phyloP scores from a whole-genome alignment of 35 echinoderm and acorn worm genomes.

The Amphiura filiformis region DNA sequence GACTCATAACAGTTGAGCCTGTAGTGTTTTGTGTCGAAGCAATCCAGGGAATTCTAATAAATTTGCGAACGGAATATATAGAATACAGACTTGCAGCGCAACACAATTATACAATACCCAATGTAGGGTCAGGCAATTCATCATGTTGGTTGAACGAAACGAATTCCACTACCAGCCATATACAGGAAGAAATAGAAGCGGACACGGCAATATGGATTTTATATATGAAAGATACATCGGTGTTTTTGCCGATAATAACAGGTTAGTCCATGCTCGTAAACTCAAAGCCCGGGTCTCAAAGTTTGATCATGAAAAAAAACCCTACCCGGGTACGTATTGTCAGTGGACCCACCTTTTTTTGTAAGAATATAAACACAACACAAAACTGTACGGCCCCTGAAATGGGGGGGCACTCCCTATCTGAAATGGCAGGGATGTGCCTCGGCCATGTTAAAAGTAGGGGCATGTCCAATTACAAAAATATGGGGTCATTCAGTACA shows the following conservation, averaged over 20 bases:
- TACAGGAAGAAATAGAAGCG: constrained; percentile 24
- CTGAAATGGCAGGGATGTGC: too few species aligned
- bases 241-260: constrained; percentile 23
- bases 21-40: constrained; percentile 19
- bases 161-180: constrained; percentile 16
- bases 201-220: constrained; percentile 57
- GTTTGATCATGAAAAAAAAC: too few species aligned
- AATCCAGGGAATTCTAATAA: constrained; percentile 31
- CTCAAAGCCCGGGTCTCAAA: too few species aligned
- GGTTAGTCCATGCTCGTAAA: too few species aligned
- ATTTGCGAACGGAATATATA: constrained; percentile 31
- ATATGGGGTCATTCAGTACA: too few species aligned
- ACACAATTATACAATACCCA: constrained; percentile 34
- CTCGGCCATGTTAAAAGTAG: too few species aligned
- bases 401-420: too few species aligned
- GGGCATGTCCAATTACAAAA: too few species aligned
- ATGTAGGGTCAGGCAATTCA: neutral
- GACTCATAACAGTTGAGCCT: constrained; percentile 47
- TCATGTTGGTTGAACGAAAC: neutral
- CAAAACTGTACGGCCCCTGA: too few species aligned
- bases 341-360: too few species aligned
- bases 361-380: too few species aligned
- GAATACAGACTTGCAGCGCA: constrained; percentile 19
- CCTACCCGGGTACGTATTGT: too few species aligned
- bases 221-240: constrained; percentile 50